phyloP scores from a whole-genome alignment of 2,113 vertebrate genomes.

The Rhizomys pruinosus region DNA sequence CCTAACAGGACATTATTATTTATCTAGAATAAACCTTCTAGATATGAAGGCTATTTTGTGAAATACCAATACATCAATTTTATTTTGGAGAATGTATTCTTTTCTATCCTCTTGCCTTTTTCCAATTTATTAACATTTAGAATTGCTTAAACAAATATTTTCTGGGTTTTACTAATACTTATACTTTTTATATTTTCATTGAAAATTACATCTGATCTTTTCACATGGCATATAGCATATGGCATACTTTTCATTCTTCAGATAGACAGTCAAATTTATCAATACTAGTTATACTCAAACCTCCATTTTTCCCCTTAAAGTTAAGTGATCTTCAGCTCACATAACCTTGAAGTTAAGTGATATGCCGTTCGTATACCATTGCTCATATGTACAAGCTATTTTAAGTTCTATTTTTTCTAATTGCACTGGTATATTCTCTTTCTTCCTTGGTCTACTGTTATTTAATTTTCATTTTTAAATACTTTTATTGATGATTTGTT shows the following conservation, averaged over 20 bases:
- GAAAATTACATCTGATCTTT: neutral
- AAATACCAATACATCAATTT: neutral
- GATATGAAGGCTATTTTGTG: neutral
- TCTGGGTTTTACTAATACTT: neutral
- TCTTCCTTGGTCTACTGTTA: neutral
- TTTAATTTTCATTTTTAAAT: slow-evolving; percentile 28
- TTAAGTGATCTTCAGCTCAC: too few species aligned
- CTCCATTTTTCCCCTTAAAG: neutral
- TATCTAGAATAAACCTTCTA: neutral
- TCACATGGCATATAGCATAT: rapidly evolving
- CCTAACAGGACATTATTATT: neutral
- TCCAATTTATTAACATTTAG: neutral
- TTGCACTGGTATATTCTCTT: neutral
- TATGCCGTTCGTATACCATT: neutral
- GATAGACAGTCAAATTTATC: neutral
- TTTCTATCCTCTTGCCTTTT: neutral
- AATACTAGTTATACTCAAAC: neutral
- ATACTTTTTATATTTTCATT: neutral
- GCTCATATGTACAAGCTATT: neutral
- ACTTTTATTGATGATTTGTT: too few species aligned
- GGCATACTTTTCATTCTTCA: neutral
- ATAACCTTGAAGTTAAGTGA: too few species aligned
- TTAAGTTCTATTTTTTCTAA: neutral
- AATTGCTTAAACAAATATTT: neutral
- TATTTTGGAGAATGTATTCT: neutral